Evolutionary conservation across 2,888 invertebrate species (phyloP), one percentile per base, ranked within the genome.

Genomic region (Pollenia labialis): DNA sequence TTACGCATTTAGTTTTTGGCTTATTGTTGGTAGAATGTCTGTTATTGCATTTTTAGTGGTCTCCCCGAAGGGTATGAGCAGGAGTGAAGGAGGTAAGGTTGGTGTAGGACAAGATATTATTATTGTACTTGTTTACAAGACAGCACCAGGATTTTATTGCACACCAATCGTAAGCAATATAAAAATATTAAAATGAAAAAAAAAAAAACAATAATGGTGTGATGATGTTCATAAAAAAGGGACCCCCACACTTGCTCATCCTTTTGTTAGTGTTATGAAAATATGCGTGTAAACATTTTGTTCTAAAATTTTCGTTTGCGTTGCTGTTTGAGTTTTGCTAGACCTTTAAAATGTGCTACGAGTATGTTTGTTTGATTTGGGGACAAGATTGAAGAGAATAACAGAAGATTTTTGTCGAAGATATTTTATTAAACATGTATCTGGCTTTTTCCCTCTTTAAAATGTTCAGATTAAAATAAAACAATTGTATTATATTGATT

Each of bases 1-100:
- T 66, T 81, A 87, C 86, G 81, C 83, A 87, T 84, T 87, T 60
- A 81, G 68, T 84, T 83, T 87, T 87, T 83, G 83, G 83, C 83
- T 87, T 83, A 83, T 72, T 83, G 86, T 66, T 87, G 62, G 52
- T 77, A 81, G 72, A 83, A 80, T 83, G 76, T 76, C 66, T 75
- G 83, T 76, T 83, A 83, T 75, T 86, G 60, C 54, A 50, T 80
- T 83, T 77, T 50, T 58, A 76, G 69, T 83, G 69, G 23, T 58
- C 14, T n/a, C 32, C 32, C 32, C 9, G 14, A 46, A 16, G 40
- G 58, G 14, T 18, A 54, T 44, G 23, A 62, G 54, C 16, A n/a
- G 48, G 18, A 60, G 40, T 32, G 10, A 54, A 46, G 62, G 32
- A 52, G 68, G 58, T 16, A 54, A 32, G 42, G 8, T 40, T 58